Conservation (phyloP, 92 coral and sea anemone genomes). For the Porites lobata region DNA sequence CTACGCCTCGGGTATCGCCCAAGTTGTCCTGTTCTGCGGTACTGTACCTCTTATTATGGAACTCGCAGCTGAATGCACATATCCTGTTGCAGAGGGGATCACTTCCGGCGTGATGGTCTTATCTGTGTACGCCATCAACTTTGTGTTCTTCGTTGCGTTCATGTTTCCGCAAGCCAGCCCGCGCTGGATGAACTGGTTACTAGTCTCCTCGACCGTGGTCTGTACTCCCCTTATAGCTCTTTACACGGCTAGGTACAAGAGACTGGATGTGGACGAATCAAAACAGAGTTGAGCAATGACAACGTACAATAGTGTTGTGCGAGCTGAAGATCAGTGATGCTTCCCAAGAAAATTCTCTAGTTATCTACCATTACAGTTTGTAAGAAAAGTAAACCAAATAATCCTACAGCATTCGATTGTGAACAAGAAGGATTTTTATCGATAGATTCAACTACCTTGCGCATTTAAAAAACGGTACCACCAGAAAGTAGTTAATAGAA, state of each 20-base stretch:
- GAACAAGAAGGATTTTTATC: no score
- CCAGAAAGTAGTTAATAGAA: no score
- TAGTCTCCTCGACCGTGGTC: slow-evolving; percentile 82
- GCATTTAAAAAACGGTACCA: no score
- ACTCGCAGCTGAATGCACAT: slow-evolving; percentile 94
- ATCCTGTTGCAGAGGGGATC: slow-evolving; percentile 98
- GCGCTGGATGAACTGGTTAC: slow-evolving; percentile 97
- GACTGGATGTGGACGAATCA: slow-evolving; percentile 82
- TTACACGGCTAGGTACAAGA: slow-evolving; percentile 77
- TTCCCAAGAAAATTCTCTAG: no score
- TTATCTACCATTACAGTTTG: no score
- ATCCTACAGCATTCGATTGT: no score
- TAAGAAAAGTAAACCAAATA: no score
- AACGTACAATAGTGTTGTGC: not conserved
- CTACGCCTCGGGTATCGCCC: slow-evolving; percentile 80
- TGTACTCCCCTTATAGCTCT: slow-evolving; percentile 84
- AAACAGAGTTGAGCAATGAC: slow-evolving; percentile 15
- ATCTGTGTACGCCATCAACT: slow-evolving; percentile 84
- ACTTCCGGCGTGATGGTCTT: slow-evolving; percentile 91
- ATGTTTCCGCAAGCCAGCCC: slow-evolving; percentile 96
- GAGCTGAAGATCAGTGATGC: no score
- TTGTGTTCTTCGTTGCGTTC: slow-evolving; percentile 89
- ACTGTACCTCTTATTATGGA: slow-evolving; percentile 89
- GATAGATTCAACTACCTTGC: no score
- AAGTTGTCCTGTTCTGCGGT: slow-evolving; percentile 83